Evolutionary conservation across 2,113 vertebrate genomes (phyloP), one percentile per base, ranked within the genome.

Genomic region (Hepsetus odoe): DNA sequence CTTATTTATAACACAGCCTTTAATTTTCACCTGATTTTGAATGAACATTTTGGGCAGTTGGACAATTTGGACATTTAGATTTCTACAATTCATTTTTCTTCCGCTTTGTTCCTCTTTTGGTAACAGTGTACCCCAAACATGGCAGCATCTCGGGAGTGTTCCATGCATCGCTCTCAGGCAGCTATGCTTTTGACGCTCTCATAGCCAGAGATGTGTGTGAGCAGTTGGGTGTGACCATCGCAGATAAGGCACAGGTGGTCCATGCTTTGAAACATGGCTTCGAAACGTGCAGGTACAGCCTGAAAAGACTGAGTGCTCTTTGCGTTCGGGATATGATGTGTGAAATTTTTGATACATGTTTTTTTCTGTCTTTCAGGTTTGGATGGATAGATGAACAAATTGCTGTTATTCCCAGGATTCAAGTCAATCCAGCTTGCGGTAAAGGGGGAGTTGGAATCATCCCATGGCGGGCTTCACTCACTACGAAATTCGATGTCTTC

Each of bases 221-320:
- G 1, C 66, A 67, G 3, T 76, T 96, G 12, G 91, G 90, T 14
- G 85, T 95, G 28, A 82, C 68, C 32, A 13, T 97, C 14, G 96
- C 96, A 80, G 92, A 86, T 40, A 94, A 89, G 87, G 58, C 83
- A 0, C 92, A 97, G 78, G 87, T 98, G 11, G 74, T 88, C 55
- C 76, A 73, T 7, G 95, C 97, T 10, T 61, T 85, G n/a, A 72
- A 12, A 0, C 79, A 84, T 38, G 93, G 95, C 44, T 93, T 96
- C 49, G 94, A 98, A 86, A 97, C 94, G 0, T 98, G 97, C 95
- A 97, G 91, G 97, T 98, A 83, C 79, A 83, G 62, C 58, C 26
- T 18, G 2, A 53, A 7, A 35, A 35, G 28, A 5, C 26, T n/a
- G 30, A 26, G 3, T 55, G 10, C 9, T 3, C 13, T 24, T n/a